phyloP scores from a whole-genome alignment of 2,888 invertebrate genomes.

The Heliconius aoede region DNA sequence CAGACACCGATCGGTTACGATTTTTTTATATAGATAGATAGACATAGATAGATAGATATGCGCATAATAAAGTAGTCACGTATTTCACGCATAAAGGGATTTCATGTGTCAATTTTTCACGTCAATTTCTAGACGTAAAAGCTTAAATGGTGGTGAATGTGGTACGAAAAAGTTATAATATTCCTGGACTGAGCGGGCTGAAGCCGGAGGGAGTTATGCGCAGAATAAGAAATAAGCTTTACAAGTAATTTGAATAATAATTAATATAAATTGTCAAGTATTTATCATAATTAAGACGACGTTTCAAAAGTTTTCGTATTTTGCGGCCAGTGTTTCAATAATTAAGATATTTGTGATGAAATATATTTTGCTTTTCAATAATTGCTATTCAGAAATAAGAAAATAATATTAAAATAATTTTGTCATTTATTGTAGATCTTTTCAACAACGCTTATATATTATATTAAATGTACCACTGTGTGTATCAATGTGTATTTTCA shows the following conservation, averaged over 20 bases:
- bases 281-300: conserved; percentile 22
- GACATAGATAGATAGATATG: too few species aligned
- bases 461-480: too few species aligned
- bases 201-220: background rate
- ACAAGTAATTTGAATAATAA: conserved; percentile 19
- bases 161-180: background rate
- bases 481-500: too few species aligned
- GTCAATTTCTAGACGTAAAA: background rate
- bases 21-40: too few species aligned
- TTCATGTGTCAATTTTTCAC: too few species aligned
- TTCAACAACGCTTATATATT: too few species aligned
- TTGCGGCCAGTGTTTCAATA: conserved; percentile 13
- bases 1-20: too few species aligned
- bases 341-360: background rate
- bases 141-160: background rate
- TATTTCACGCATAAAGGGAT: too few species aligned
- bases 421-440: background rate
- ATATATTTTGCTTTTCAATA: background rate
- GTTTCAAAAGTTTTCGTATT: conserved; percentile 14
- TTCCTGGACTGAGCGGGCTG: background rate
- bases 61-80: too few species aligned
- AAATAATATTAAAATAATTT: background rate
- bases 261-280: conserved; percentile 21
- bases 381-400: conserved; percentile 4
- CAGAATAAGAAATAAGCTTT: conserved; percentile 8